phyloP scores from a whole-genome alignment of 2,113 vertebrate species.

The Carassius gibelio region DNA sequence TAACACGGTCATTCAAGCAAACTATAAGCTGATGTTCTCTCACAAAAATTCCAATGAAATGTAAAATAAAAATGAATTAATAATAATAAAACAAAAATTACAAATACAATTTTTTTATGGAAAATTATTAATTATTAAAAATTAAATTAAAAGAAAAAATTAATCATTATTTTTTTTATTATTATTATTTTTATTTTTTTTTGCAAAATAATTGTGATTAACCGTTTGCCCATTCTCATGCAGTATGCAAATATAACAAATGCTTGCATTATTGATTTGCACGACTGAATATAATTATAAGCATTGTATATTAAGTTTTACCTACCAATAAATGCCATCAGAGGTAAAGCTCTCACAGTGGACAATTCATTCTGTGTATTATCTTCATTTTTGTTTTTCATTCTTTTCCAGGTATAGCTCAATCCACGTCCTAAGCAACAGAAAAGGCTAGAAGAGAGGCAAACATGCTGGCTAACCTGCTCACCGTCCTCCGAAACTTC shows the following conservation, averaged over 20 bases:
- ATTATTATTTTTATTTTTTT: no score
- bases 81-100: no score
- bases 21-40: no score
- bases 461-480: constrained; percentile 67
- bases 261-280: not conserved
- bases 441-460: not conserved
- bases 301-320: not conserved
- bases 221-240: no score
- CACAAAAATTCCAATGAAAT: no score
- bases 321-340: not conserved
- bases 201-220: no score
- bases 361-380: not conserved
- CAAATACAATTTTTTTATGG: no score
- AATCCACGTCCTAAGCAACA: not conserved
- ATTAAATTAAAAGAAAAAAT: no score
- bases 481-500: constrained; percentile 65
- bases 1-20: no score
- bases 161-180: no score
- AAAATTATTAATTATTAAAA: no score
- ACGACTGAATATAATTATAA: not conserved
- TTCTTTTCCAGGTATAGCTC: constrained; percentile 60
- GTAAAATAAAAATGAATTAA: no score
- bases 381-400: constrained; percentile 37
- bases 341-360: not conserved
- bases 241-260: not conserved